Conservation (phyloP, 2,113 vertebrate genomes). For the Microtus montanus region DNA sequence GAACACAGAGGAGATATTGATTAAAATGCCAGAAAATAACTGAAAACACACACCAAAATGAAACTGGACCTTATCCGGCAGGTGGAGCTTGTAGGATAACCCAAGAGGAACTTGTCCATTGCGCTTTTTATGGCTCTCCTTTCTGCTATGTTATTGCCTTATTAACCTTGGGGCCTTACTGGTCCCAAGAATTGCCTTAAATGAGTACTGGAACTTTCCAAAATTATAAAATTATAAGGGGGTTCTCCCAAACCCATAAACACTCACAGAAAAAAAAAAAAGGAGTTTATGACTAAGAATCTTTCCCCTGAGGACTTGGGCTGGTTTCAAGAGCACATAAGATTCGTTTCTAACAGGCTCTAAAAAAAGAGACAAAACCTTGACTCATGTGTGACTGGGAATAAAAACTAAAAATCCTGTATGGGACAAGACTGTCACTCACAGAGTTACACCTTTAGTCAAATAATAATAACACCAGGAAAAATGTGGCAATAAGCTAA, state of each 20-base stretch:
- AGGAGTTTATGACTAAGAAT: not conserved
- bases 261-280: not conserved
- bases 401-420: not conserved
- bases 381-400: not conserved
- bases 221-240: not conserved
- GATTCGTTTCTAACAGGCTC: not conserved
- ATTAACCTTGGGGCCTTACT: not conserved
- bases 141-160: not conserved
- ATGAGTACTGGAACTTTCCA: not conserved
- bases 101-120: not conserved
- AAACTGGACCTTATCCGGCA: not conserved
- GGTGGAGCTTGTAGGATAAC: not conserved
- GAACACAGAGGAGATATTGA: not conserved
- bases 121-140: not conserved
- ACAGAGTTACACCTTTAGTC: not conserved
- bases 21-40: not conserved
- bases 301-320: not conserved
- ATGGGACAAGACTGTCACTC: not conserved
- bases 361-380: not conserved
- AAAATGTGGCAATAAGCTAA: not conserved
- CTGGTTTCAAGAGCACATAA: not conserved
- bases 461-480: not conserved
- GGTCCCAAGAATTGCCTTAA: conserved; percentile 25
- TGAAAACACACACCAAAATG: not conserved
- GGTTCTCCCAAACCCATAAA: conserved; percentile 2